phyloP scores from a whole-genome alignment of 2,113 vertebrate species.

The Martes martes region DNA sequence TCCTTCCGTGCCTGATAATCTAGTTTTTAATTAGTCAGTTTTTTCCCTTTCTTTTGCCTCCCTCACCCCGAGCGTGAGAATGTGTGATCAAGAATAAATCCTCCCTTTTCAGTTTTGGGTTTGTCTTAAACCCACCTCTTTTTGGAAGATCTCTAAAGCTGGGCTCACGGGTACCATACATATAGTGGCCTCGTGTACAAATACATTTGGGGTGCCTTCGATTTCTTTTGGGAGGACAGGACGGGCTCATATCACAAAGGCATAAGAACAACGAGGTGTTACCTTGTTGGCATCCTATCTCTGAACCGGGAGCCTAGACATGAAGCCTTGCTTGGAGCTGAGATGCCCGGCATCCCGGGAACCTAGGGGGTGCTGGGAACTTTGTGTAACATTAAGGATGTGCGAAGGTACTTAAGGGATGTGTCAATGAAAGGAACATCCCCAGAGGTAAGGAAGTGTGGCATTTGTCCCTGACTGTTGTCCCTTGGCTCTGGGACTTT shows the following conservation, averaged over 20 bases:
- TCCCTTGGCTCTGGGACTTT: background rate
- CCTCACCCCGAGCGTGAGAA: background rate
- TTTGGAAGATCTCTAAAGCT: background rate
- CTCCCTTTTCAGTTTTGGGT: background rate
- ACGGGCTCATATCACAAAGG: accelerated
- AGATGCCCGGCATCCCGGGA: background rate
- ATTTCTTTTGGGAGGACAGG: background rate
- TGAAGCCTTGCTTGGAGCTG: background rate
- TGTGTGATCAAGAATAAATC: background rate
- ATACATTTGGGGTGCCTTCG: background rate
- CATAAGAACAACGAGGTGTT: accelerated
- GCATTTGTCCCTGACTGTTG: background rate
- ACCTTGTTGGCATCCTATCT: too few relatives aligned
- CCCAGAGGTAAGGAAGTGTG: background rate
- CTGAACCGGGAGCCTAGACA: accelerated
- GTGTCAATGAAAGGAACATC: background rate
- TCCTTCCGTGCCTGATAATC: background rate
- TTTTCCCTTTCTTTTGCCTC: background rate
- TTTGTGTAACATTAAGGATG: background rate
- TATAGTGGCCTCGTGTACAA: background rate
- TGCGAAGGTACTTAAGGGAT: accelerated
- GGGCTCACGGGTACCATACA: background rate
- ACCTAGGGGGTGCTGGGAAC: background rate
- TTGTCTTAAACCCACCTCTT: background rate
- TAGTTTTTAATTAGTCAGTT: background rate